phyloP scores from a whole-genome alignment of 2,113 vertebrate species.

The Gymnogyps californianus region DNA sequence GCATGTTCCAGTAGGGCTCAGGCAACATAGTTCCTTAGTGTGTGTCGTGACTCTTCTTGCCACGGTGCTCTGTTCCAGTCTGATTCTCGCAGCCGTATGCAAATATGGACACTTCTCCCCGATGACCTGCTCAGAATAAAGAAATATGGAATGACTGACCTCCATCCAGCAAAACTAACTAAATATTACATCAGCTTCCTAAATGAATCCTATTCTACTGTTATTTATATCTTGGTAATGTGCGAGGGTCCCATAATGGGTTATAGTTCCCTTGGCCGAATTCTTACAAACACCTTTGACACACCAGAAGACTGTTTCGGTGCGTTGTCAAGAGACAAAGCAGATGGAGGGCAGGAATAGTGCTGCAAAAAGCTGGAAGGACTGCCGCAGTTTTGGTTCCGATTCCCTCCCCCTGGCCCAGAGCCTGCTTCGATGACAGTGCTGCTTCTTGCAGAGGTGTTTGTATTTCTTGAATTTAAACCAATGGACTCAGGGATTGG shows the following conservation, averaged over 20 bases:
- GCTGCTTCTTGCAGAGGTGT: not conserved
- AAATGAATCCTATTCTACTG: not conserved
- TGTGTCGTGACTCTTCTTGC: slow-evolving; percentile 80
- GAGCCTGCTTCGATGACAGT: not conserved
- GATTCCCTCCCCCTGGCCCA: not conserved
- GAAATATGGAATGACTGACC: not conserved
- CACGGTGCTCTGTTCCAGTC: slow-evolving; percentile 76
- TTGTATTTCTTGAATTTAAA: not conserved
- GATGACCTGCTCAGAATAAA: not conserved
- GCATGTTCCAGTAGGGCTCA: slow-evolving; percentile 84
- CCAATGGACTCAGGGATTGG: not conserved
- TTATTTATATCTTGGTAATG: not conserved
- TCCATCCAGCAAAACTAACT: not conserved
- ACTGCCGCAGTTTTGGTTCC: rapidly evolving
- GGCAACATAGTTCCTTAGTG: slow-evolving; percentile 69
- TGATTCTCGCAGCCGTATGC: slow-evolving; percentile 78
- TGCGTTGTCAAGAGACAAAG: not conserved
- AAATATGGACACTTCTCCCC: slow-evolving; percentile 67
- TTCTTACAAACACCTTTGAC: not conserved
- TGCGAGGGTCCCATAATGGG: not conserved
- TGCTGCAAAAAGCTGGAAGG: not conserved
- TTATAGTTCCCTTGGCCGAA: not conserved
- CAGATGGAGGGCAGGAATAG: not conserved
- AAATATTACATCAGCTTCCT: not conserved
- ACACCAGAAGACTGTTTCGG: not conserved